A percentile compares a stretch with the other conserved stretches of the same genome.
phyloP scores from a whole-genome alignment of 2,888 invertebrate genomes.

The Drosophila prolongata region DNA sequence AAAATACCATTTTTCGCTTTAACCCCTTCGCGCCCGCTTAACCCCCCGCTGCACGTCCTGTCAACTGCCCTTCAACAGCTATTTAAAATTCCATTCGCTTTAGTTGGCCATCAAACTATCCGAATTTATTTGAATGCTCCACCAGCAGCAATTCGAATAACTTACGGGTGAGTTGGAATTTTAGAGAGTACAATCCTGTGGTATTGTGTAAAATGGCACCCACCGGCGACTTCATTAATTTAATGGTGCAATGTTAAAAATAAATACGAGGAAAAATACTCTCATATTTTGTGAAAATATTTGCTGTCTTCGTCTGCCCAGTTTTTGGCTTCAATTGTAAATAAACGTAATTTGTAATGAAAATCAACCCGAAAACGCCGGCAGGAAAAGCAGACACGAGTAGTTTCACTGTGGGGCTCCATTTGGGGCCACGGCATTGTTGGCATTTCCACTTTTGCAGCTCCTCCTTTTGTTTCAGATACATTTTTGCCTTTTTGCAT shows the following conservation, averaged over 20 bases:
- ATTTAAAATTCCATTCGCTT: constrained; percentile 58
- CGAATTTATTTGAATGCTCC: constrained; percentile 27
- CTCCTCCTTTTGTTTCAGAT: constrained; percentile 8
- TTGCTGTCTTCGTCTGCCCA: constrained; percentile 18
- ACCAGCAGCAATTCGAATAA: constrained; percentile 27
- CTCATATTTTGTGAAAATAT: constrained; percentile 34
- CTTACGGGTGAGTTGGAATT: neutral
- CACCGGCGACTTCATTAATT: constrained; percentile 22
- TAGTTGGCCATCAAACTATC: constrained; percentile 41
- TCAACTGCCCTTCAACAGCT: constrained; percentile 41
- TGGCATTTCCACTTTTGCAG: constrained; percentile 44
- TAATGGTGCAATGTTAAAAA: constrained; percentile 1
- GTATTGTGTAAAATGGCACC: neutral
- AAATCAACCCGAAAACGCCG: constrained; percentile 42
- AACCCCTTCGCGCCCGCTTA: neutral
- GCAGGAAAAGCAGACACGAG: constrained; percentile 27
- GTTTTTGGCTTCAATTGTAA: constrained; percentile 60
- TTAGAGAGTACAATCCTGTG: neutral
- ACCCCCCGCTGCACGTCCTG: constrained; percentile 14
- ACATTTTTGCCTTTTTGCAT: constrained; percentile 5
- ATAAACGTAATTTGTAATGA: constrained; percentile 75
- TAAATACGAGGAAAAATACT: constrained; percentile 23
- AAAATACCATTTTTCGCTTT: neutral
- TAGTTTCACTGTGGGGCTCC: constrained; percentile 12
- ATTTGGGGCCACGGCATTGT: constrained; percentile 41